phyloP scores from a whole-genome alignment of 2,797 vertebrate species.

The Chelon labrosus region DNA sequence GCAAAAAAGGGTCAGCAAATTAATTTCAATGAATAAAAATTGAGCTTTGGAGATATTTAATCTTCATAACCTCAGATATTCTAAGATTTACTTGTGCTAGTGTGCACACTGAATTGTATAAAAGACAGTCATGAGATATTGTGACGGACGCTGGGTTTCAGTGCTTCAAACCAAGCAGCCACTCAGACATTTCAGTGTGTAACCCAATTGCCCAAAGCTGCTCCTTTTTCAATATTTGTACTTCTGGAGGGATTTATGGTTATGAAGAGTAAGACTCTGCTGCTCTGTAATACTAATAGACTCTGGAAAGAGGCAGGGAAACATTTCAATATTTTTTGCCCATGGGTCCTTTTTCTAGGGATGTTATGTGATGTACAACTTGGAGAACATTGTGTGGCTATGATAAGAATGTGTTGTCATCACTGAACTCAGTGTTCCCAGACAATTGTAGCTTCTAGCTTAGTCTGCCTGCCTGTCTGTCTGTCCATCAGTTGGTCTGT shows the following conservation, averaged over 20 bases:
- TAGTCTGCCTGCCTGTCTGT: constrained; percentile 2
- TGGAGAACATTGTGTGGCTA: constrained; percentile 63
- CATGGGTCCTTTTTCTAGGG: constrained; percentile 47
- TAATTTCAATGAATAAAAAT: not conserved
- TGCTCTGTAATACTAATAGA: constrained; percentile 50
- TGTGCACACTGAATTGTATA: not conserved
- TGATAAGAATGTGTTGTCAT: constrained; percentile 72
- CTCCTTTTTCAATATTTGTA: constrained; percentile 66
- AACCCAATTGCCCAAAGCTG: constrained; percentile 56
- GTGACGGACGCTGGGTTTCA: constrained; percentile 29
- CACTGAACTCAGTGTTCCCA: constrained; percentile 58
- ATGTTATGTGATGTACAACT: constrained; percentile 57
- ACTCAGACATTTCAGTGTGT: constrained; percentile 34
- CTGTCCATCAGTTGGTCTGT: constrained; percentile 3
- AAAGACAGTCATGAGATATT: constrained; percentile 10
- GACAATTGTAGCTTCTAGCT: constrained; percentile 51
- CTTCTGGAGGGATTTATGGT: constrained; percentile 57
- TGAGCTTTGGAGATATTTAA: not conserved
- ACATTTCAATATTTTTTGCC: constrained; percentile 53
- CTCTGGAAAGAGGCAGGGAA: constrained; percentile 39
- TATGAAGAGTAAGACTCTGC: constrained; percentile 60
- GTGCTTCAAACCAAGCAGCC: constrained; percentile 34
- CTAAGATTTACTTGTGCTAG: not conserved
- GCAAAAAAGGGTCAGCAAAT: not conserved
- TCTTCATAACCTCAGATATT: not conserved